phyloP scores from a whole-genome alignment of 2,888 invertebrate species.

The Mimachlamys varia region DNA sequence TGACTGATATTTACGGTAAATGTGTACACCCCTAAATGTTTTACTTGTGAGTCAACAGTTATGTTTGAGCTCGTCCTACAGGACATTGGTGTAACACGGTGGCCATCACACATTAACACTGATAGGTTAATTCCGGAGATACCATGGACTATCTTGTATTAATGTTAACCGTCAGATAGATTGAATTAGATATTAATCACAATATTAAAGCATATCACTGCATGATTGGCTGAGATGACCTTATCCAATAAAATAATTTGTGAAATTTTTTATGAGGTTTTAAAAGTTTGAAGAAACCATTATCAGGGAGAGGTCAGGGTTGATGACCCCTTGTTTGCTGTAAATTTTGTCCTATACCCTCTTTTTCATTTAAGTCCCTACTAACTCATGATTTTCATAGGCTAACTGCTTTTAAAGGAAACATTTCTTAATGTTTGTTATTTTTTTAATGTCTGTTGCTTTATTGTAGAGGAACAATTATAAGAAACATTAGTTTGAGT shows the following conservation, averaged over 20 bases:
- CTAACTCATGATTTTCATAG: too few relatives aligned
- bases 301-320: too few relatives aligned
- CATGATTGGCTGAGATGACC: not conserved
- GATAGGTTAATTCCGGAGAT: not conserved
- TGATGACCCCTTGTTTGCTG: too few relatives aligned
- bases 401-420: too few relatives aligned
- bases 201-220: not conserved
- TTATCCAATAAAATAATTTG: not conserved
- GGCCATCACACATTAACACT: not conserved
- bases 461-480: too few relatives aligned
- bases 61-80: not conserved
- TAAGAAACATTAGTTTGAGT: too few relatives aligned
- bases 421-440: too few relatives aligned
- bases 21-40: not conserved
- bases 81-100: not conserved
- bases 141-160: not conserved
- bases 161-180: not conserved
- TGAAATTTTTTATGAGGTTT: not conserved
- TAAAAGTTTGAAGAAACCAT: not conserved
- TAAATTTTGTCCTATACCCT: too few relatives aligned
- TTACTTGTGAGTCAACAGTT: slow-evolving; percentile 1
- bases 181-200: not conserved
- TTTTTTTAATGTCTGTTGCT: too few relatives aligned
- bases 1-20: too few relatives aligned
- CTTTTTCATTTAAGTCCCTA: too few relatives aligned